Evolutionary conservation across 2,113 vertebrate genomes (phyloP), one percentile per base, ranked within the genome.

Genomic region (Oreocharis arfaki): DNA sequence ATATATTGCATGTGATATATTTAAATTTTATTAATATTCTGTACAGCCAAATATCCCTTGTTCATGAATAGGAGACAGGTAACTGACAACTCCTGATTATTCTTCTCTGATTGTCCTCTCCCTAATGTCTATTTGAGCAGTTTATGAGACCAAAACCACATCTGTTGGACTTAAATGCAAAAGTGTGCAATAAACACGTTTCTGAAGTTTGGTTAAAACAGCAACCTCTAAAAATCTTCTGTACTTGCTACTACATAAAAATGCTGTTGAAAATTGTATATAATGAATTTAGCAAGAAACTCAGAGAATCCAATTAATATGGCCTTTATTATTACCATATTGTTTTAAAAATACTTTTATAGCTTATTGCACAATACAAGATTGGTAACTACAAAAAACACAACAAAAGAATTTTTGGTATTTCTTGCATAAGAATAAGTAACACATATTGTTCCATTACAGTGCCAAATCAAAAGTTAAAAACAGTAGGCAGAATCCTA

Each of bases 321-420:
- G 50, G 42, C 60, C 73, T 90, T 96, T 95, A 91, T 95, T 92
- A 94, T 65, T n/a, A 64, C 41, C 46, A 61, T 86, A 76, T 52
- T 95, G 60, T 64, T 92, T 88, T 35, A 17, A 86, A 95, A 95
- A 92, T 92, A 89, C 33, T 89, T 92, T 50, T 65, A 64, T 52
- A 84, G 22, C 26, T 91, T 70, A 84, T 95, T 96, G 70, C 90
- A 79, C 77, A 93, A 91, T 73, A 60, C 3, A 5, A 89, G 37
- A 49, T 59, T 64, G 69, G 83, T 89, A 91, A 92, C 57, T 82
- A 57, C 46, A 91, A 87, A 84, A 84, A 90, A 90, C 61, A 90
- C 52, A 87, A 67, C 71, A 94, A 71, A 97, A 79, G 28, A 85
- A 79, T 78, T 93, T 95, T 90, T 79, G 44, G 63, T 73, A 77